Percentiles rank a stretch among this genome's conserved stretches.
phyloP scores from a whole-genome alignment of 2,113 vertebrate genomes.

The Rhodinocichla rosea region DNA sequence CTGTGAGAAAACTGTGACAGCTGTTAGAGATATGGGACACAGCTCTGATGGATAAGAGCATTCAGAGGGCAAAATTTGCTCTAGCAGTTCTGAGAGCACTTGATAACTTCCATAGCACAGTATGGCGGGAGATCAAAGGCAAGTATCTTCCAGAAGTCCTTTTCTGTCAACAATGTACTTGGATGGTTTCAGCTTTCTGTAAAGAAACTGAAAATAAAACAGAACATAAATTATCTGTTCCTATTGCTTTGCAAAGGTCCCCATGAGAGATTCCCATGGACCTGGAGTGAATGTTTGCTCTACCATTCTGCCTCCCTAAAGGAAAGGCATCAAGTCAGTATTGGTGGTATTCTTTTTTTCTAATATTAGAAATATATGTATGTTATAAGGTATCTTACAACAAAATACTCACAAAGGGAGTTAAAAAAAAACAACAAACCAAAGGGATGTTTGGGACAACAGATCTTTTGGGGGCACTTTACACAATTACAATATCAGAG shows the following conservation, averaged over 20 bases:
- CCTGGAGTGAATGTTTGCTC: neutral
- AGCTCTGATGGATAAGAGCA: slow-evolving; percentile 54
- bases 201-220: slow-evolving; percentile 33
- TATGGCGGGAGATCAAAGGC: slow-evolving; percentile 50
- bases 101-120: slow-evolving; percentile 35
- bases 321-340: neutral
- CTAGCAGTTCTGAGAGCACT: slow-evolving; percentile 16
- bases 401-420: neutral
- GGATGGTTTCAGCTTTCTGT: neutral
- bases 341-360: neutral
- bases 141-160: slow-evolving; percentile 37
- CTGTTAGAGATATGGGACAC: slow-evolving; percentile 43
- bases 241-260: neutral
- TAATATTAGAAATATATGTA: neutral
- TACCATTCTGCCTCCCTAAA: neutral
- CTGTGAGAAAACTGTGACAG: slow-evolving; percentile 51
- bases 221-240: slow-evolving; percentile 19
- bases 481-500: neutral
- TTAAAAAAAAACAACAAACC: neutral
- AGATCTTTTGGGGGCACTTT: neutral
- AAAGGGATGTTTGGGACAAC: rapidly evolving
- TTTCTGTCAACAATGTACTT: neutral
- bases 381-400: neutral
- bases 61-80: slow-evolving; percentile 54
- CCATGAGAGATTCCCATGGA: neutral